Evolutionary conservation across 2,113 vertebrate species (phyloP), one percentile per base, ranked within the genome.

Genomic region (Paracanthobrama guichenoti): DNA sequence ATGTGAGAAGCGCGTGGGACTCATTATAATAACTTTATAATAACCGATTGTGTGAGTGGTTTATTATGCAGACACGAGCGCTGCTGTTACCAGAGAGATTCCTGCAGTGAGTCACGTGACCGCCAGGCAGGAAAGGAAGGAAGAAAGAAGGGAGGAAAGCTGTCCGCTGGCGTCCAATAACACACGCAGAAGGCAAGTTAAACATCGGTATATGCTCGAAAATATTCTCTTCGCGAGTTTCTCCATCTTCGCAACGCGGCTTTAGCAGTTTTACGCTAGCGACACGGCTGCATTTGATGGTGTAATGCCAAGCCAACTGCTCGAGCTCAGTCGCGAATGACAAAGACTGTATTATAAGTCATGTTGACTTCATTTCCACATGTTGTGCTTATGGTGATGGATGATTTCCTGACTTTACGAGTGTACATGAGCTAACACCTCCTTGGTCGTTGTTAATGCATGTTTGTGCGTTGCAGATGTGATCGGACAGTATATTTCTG

Each of bases 331-430:
- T 13, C 74, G 53, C 46, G 76, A 60, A 46, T 46, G 1, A 77
- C 75, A 77, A 77, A 77, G 57, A 62, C 55, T 60, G 53, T n/a
- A 59, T 60, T 78, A 39, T 78, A 60, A 78, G 55, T 60, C 6
- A 26, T 16, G n/a, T 44, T 44, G 39, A 18, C 35, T 46, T 62
- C 24, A 74, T 79, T 60, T 24, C 35, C 16, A 2, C 39, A 44
- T 24, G 35, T 26, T 44, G 22, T 22, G 13, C 22, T 44, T n/a
- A 18, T 26, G 4, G 2, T 48, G 6, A 42, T 42, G 22, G 20
- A 16, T 0, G 6, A 14, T 26, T 16, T 39, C 8, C 18, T 4
- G 14, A 8, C 3, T 59, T 60, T 62, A 18, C 6, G 12, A 22
- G 13, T 62, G n/a, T 44, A 42, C 13, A 35, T 16, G 1, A 8